Evolutionary conservation across 1,140 invertebrate species (phyloP).

Genomic region (Nephila pilipes): DNA sequence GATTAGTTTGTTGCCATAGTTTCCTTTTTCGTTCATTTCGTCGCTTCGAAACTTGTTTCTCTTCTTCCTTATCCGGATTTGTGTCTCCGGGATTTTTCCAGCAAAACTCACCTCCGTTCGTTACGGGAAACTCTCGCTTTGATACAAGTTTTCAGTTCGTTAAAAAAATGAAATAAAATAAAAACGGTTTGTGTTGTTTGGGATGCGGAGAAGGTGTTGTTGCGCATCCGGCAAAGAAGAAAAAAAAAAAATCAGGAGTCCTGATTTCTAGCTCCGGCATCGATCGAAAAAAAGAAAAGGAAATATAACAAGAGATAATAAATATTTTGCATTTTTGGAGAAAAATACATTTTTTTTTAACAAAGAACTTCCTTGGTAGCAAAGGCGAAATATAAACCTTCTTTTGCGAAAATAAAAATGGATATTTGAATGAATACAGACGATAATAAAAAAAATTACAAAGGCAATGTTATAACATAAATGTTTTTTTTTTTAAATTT

Average conservation of each 20-base stretch:
- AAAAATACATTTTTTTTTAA: not conserved
- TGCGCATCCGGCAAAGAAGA: not conserved
- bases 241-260: not conserved
- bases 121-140: slow-evolving; percentile 18
- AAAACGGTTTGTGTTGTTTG: not conserved
- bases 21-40: not conserved
- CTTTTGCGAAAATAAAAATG: too few relatives aligned
- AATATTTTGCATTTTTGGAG: not conserved
- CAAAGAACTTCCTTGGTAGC: not conserved
- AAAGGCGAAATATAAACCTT: too few relatives aligned
- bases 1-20: slow-evolving; percentile 45
- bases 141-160: slow-evolving; percentile 32
- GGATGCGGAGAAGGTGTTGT: not conserved
- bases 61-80: slow-evolving; percentile 23
- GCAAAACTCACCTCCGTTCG: slow-evolving; percentile 4
- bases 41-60: not conserved
- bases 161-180: not conserved
- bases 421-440: too few relatives aligned
- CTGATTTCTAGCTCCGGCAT: not conserved
- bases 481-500: too few relatives aligned
- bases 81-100: not conserved
- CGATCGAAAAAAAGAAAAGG: not conserved
- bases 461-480: too few relatives aligned
- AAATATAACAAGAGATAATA: not conserved
- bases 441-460: too few relatives aligned